Conservation (phyloP, 2,797 vertebrate species). For the Meda fulgida region DNA sequence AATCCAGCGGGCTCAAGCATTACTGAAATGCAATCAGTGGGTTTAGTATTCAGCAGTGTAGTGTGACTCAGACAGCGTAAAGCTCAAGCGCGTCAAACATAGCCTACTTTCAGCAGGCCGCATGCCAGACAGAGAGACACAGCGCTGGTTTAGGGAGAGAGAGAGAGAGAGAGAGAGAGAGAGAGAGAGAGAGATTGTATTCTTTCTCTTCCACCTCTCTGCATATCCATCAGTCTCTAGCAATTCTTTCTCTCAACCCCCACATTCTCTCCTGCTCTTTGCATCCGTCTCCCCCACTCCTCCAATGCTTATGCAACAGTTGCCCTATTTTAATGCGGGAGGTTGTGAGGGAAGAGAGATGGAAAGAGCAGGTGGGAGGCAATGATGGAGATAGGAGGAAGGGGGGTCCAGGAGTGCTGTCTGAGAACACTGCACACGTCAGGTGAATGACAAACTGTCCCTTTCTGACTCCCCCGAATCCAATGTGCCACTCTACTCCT, state of each 20-base stretch:
- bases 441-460: conserved; percentile 65
- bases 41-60: conserved; percentile 75
- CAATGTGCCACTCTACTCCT: conserved; percentile 39
- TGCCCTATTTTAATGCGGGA: conserved; percentile 76
- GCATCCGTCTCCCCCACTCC: conserved; percentile 65
- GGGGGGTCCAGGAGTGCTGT: conserved; percentile 59
- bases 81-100: conserved; percentile 76
- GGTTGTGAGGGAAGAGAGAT: conserved; percentile 67
- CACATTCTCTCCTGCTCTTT: conserved; percentile 63
- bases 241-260: conserved; percentile 53
- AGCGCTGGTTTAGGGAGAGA: conserved; percentile 58
- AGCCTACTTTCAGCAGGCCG: conserved; percentile 78
- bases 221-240: conserved; percentile 57
- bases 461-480: conserved; percentile 62
- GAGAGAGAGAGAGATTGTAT: conserved; percentile 53
- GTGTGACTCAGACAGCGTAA: conserved; percentile 79
- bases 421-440: conserved; percentile 63
- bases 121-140: conserved; percentile 73
- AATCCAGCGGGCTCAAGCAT: conserved; percentile 70
- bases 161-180: conserved; percentile 54
- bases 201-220: conserved; percentile 55
- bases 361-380: conserved; percentile 65
- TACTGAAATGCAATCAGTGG: conserved; percentile 80
- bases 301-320: conserved; percentile 75
- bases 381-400: conserved; percentile 40